These are phyloP conservation scores for Rhabdomys dilectus DNA, from an alignment of 2,113 vertebrate species.

Conservation along the genomic window DNA sequence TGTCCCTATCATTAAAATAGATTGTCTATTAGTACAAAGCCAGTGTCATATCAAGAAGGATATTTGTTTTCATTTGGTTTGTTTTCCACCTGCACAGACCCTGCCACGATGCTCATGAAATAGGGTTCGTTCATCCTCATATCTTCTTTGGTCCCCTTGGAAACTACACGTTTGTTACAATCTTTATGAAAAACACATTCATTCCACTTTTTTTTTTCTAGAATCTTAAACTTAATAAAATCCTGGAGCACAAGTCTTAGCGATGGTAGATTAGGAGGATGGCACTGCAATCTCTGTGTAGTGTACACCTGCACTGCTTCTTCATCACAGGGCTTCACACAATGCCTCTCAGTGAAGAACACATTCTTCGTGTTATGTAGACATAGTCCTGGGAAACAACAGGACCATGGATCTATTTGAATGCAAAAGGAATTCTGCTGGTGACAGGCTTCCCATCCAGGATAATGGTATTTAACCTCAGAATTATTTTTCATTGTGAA, in stretches of 20 bases:
- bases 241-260: not conserved
- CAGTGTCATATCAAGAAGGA: constrained; percentile 38
- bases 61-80: constrained; percentile 61
- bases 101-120: constrained; percentile 51
- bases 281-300: not conserved
- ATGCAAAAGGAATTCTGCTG: not conserved
- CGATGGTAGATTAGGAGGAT: not conserved
- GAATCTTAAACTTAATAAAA: constrained; percentile 60
- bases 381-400: not conserved
- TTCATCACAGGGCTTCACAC: not conserved
- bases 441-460: not conserved
- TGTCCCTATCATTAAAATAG: constrained; percentile 52
- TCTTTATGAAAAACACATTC: constrained; percentile 53
- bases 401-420: constrained; percentile 51
- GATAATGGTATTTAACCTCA: constrained; percentile 42
- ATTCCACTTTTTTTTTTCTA: constrained; percentile 2
- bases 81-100: not conserved
- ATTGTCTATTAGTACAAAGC: constrained; percentile 35
- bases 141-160: not conserved
- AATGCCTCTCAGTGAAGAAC: constrained; percentile 3
- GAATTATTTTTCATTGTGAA: constrained; percentile 55
- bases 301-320: not conserved
- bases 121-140: constrained; percentile 49
- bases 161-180: constrained; percentile 31
- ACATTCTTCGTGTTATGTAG: constrained; percentile 17